Evolutionary conservation across 2,888 invertebrate species (phyloP), one percentile per base, ranked within the genome.

Genomic region (Brenthis daphne): DNA sequence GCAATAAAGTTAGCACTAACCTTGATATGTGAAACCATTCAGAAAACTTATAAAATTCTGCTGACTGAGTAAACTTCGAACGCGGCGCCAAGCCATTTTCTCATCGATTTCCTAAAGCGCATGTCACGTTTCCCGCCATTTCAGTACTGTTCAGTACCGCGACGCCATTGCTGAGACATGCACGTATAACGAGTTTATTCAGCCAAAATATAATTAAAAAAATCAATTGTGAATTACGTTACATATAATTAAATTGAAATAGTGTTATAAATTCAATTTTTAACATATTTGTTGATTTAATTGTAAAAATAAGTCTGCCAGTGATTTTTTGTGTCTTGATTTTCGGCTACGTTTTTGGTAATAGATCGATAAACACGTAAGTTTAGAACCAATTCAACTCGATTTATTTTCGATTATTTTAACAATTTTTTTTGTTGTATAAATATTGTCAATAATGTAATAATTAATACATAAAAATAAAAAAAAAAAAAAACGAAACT

Each of bases 101-200:
- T 77, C 89, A 92, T 92, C 88, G 92, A 92, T 92, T 90, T 90
- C 87, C 80, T 81, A 86, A 79, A 82, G 92, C 92, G 92, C 92
- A 92, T 91, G 92, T 84, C 89, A 78, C 76, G 71, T 77, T 87
- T 85, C 85, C 83, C 86, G 80, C 84, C 82, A 79, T 81, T 80
- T 79, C 78, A 82, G 87, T 86, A 70, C 76, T 82, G 81, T 80
- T 79, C 78, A 82, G 87, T 86, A 70, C 76, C 82, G 81, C 81
- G 82, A 78, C 76, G 79, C 75, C 77, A 72, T 76, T 75, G 74
- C 71, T 64, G 73, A 65, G 70, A 58, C 58, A 68, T 72, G 69
- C 68, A 71, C 76, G 80, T 76, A 70, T 72, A 75, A 77, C 72
- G 63, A 63, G 65, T 70, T 53, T 57, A 74, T 75, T 71, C 71